phyloP scores from a whole-genome alignment of 2,797 vertebrate genomes.

The Enoplosus armatus region DNA sequence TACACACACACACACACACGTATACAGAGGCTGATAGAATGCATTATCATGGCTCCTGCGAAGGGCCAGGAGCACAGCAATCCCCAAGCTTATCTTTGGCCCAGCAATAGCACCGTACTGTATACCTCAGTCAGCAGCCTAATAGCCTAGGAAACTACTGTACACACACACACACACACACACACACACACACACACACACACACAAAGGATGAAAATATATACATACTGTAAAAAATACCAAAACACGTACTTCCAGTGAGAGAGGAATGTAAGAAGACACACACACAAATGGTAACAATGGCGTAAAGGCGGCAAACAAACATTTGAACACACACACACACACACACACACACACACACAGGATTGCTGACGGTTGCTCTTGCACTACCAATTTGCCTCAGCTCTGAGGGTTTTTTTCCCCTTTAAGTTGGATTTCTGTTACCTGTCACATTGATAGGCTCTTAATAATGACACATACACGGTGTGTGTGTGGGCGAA shows the following conservation, averaged over 20 bases:
- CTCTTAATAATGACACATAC: constrained; percentile 63
- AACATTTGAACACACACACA: not conserved
- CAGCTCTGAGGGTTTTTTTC: constrained; percentile 20
- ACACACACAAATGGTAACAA: constrained; percentile 12
- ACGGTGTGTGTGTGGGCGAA: constrained; percentile 2
- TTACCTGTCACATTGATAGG: constrained; percentile 59
- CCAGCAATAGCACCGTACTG: constrained; percentile 51
- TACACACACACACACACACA: constrained; percentile 12
- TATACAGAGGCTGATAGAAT: constrained; percentile 47
- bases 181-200: constrained; percentile 6
- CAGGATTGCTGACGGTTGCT: constrained; percentile 52
- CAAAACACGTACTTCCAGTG: not conserved
- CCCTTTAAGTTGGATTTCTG: constrained; percentile 52
- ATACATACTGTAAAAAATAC: constrained; percentile 30
- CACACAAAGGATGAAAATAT: constrained; percentile 17
- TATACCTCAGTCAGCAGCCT: constrained; percentile 61
- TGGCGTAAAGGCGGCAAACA: constrained; percentile 11
- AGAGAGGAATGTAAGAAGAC: not conserved
- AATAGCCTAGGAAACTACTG: constrained; percentile 46
- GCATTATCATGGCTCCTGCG: constrained; percentile 68
- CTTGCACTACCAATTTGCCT: constrained; percentile 47
- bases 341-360: constrained; percentile 16
- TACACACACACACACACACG: constrained; percentile 19
- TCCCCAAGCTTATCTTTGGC: constrained; percentile 74
- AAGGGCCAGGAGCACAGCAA: constrained; percentile 66